phyloP scores from a whole-genome alignment of 2,888 invertebrate genomes.

The Sarcophaga caerulescens region DNA sequence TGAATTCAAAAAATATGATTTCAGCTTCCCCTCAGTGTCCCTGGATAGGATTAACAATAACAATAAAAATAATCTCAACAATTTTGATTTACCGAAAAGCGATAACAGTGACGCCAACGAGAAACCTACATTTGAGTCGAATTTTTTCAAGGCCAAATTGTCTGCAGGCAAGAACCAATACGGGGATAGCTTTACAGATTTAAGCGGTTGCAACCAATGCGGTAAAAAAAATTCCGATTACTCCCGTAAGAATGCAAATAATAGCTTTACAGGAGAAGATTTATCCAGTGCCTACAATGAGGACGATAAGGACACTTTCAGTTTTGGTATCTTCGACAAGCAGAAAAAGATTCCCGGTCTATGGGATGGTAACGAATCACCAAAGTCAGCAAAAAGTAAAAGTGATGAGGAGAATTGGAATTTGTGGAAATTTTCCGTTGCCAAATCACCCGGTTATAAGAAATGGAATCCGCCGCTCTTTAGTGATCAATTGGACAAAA shows the following conservation, averaged over 20 bases:
- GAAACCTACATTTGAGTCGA: too few species aligned
- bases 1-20: too few species aligned
- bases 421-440: background rate
- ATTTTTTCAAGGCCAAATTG: too few species aligned
- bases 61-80: too few species aligned
- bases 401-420: constrained; percentile 2
- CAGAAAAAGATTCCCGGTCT: background rate
- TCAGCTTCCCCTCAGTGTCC: too few species aligned
- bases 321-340: background rate
- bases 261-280: background rate
- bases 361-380: background rate
- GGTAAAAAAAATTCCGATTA: too few species aligned
- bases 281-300: background rate
- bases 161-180: too few species aligned
- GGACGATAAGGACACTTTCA: background rate
- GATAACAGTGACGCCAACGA: too few species aligned
- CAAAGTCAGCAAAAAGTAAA: background rate
- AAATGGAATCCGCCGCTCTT: constrained; percentile 11
- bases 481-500: constrained; percentile 72
- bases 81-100: too few species aligned
- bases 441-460: background rate
- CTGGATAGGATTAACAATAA: too few species aligned
- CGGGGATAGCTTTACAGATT: too few species aligned
- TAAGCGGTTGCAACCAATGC: too few species aligned
- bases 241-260: background rate